Conservation (phyloP, 2,797 vertebrate species). For the Diglossa cyanea region DNA sequence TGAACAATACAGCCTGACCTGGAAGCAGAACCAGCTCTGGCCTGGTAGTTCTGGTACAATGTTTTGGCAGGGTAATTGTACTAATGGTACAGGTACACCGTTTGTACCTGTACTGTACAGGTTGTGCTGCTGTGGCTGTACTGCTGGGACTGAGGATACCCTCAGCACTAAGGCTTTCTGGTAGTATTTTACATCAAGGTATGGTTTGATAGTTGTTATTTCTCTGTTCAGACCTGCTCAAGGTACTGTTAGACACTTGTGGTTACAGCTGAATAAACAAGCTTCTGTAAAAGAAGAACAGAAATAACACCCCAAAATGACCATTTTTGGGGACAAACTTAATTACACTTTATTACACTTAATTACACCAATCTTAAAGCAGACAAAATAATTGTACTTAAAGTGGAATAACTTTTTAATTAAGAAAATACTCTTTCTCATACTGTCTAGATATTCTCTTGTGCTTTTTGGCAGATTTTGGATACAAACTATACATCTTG, state of each 20-base stretch:
- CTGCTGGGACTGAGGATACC: background rate
- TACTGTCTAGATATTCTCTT: background rate
- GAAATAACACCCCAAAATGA: background rate
- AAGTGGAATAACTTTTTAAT: background rate
- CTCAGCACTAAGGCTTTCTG: background rate
- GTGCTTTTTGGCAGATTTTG: background rate
- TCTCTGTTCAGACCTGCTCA: background rate
- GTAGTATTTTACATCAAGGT: background rate
- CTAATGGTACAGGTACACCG: background rate
- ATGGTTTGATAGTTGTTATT: background rate
- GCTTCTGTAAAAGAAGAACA: background rate
- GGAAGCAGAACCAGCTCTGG: background rate
- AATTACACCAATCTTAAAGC: background rate
- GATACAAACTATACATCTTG: background rate
- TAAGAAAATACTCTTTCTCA: background rate
- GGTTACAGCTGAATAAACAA: background rate
- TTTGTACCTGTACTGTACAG: background rate
- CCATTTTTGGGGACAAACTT: background rate
- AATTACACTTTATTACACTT: background rate
- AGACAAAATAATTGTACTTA: background rate
- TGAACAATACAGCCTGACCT: background rate
- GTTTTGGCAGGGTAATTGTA: background rate
- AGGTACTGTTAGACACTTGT: background rate
- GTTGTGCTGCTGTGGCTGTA: background rate
- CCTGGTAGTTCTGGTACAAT: background rate